Evolutionary conservation across 2,888 invertebrate species (phyloP).

Genomic region (Morpho helenor): DNA sequence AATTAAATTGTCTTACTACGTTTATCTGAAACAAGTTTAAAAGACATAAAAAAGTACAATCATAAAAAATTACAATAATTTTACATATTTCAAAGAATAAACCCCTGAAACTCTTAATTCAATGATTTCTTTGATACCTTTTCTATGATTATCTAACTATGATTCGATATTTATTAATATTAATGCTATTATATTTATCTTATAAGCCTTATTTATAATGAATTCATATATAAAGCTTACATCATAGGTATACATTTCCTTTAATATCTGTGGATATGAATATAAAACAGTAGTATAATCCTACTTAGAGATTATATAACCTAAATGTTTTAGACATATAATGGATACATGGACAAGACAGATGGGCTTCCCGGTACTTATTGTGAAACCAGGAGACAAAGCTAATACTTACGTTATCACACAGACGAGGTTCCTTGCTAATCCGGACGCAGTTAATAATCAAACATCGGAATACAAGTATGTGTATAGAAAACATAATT

Average conservation of each 20-base stretch:
- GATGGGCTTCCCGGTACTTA: conserved; percentile 91
- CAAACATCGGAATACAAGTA: conserved; percentile 76
- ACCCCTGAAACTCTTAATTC: too few relatives aligned
- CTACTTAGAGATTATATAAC: too few relatives aligned
- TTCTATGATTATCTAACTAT: too few relatives aligned
- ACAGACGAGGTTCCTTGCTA: conserved; percentile 87
- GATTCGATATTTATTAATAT: too few relatives aligned
- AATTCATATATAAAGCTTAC: not conserved
- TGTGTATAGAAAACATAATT: conserved; percentile 20
- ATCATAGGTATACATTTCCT: not conserved
- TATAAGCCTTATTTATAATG: not conserved
- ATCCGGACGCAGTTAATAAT: conserved; percentile 79
- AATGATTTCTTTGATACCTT: too few relatives aligned
- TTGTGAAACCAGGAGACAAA: conserved; percentile 64
- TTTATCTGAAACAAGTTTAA: too few relatives aligned
- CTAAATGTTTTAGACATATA: conserved; percentile 62
- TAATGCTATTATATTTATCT: too few relatives aligned
- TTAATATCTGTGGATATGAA: not conserved
- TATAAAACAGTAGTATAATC: not conserved
- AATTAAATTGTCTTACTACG: too few relatives aligned
- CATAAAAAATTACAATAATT: too few relatives aligned
- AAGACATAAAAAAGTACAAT: too few relatives aligned
- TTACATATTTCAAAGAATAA: too few relatives aligned
- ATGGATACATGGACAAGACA: conserved; percentile 95
- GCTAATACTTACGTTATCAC: conserved; percentile 78